Evolutionary conservation across 1,140 invertebrate species (phyloP).

Genomic region (Microplitis mediator): DNA sequence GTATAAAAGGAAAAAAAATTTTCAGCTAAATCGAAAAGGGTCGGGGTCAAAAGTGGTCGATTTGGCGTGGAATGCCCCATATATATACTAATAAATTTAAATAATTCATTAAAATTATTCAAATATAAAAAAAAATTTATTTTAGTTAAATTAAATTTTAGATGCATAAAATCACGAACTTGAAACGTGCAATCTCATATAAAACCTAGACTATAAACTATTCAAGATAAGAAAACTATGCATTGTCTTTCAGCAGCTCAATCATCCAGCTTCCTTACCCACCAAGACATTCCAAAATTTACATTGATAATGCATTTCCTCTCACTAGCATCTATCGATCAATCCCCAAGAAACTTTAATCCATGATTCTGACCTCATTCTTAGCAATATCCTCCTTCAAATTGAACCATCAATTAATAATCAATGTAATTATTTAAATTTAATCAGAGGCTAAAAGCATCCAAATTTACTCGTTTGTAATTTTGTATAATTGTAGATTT

Average conservation of each 20-base stretch:
- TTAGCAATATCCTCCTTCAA: neutral
- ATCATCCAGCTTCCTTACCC: neutral
- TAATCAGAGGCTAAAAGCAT: too few species aligned
- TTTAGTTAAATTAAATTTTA: neutral
- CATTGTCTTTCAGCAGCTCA: neutral
- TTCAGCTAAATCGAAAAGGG: too few species aligned
- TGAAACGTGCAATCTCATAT: neutral
- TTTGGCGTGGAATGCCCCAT: too few species aligned
- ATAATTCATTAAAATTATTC: too few species aligned
- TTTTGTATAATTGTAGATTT: too few species aligned
- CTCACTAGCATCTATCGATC: neutral
- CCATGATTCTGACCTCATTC: too few species aligned
- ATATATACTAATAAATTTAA: too few species aligned
- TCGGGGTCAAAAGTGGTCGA: too few species aligned
- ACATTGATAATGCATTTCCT: constrained; percentile 10
- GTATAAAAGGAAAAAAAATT: too few species aligned
- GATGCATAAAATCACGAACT: constrained; percentile 5
- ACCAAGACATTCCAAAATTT: constrained; percentile 18
- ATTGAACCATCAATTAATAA: neutral
- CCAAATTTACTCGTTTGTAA: too few species aligned
- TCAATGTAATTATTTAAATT: too few species aligned
- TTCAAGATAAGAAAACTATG: neutral
- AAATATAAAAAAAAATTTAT: neutral
- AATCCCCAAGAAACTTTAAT: neutral
- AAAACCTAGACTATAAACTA: constrained; percentile 17